These are phyloP conservation scores for Drosophila triauraria DNA, from an alignment of 1,140 invertebrate genomes.

Conservation along the genomic window DNA sequence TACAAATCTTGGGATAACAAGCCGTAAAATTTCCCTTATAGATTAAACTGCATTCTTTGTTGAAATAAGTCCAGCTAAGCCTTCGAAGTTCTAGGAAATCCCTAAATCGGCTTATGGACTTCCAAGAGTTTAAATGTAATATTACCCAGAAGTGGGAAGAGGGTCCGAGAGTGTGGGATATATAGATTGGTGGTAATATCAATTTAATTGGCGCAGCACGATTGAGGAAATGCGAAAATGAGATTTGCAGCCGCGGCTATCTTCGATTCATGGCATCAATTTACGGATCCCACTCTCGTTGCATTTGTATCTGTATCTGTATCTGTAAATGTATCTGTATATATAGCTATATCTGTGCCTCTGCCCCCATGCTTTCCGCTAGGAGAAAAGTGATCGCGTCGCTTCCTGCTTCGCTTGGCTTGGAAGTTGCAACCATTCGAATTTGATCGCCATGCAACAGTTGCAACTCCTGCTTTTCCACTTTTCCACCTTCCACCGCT, in stretches of 20 bases:
- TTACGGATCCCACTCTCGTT: constrained; percentile 18
- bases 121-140: not conserved
- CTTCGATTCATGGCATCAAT: constrained; percentile 47
- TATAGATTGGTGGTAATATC: not conserved
- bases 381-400: constrained; percentile 34
- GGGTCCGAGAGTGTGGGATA: no score
- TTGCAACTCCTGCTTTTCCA: constrained; percentile 19
- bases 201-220: constrained; percentile 26
- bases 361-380: constrained; percentile 18
- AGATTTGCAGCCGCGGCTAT: constrained; percentile 13
- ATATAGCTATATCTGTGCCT: no score
- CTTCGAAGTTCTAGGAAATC: no score
- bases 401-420: constrained; percentile 67
- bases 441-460: constrained; percentile 67
- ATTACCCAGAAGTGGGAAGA: not conserved
- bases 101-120: no score
- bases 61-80: no score
- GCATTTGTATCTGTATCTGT: not conserved
- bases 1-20: no score
- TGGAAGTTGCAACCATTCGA: constrained; percentile 44
- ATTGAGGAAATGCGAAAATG: constrained; percentile 46
- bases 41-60: no score
- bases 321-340: not conserved
- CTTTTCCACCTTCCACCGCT: not conserved
- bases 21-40: no score